Evolutionary conservation across 1,140 invertebrate species (phyloP).

Genomic region (Philopotamus ludificatus): DNA sequence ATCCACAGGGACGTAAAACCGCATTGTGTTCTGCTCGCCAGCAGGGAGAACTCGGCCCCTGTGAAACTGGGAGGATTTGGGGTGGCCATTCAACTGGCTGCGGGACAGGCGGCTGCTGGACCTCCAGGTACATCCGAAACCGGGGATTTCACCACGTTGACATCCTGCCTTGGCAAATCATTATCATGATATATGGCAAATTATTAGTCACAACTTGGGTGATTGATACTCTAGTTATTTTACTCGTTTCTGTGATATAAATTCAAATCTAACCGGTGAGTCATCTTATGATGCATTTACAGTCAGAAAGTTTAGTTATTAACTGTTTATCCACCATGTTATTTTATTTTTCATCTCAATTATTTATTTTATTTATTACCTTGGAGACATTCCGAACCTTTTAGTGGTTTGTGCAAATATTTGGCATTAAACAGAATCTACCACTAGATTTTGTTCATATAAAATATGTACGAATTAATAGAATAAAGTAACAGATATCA

Average conservation of each 20-base stretch:
- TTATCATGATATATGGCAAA: too few relatives aligned
- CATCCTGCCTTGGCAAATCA: too few relatives aligned
- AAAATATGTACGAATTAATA: neutral
- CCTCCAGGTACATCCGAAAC: conserved; percentile 60
- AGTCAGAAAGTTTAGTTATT: too few relatives aligned
- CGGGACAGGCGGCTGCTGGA: conserved; percentile 70
- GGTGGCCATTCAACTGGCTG: conserved; percentile 87
- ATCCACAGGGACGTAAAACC: conserved; percentile 95
- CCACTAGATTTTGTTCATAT: neutral
- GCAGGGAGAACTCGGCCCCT: conserved; percentile 95
- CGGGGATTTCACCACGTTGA: neutral
- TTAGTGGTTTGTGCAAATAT: neutral
- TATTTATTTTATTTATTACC: neutral
- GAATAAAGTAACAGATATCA: neutral
- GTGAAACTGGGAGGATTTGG: conserved; percentile 98
- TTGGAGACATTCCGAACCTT: neutral
- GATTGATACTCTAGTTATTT: too few relatives aligned
- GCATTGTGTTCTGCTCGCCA: conserved; percentile 90
- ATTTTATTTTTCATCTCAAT: neutral
- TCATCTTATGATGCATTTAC: too few relatives aligned
- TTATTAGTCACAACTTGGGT: too few relatives aligned
- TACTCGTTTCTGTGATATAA: too few relatives aligned
- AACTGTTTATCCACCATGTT: too few relatives aligned
- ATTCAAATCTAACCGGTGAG: too few relatives aligned
- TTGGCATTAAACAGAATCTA: neutral